A percentile compares a stretch with the other conserved stretches of the same genome.
phyloP scores from a whole-genome alignment of 2,113 vertebrate species.

The Diphyllodes magnificus region DNA sequence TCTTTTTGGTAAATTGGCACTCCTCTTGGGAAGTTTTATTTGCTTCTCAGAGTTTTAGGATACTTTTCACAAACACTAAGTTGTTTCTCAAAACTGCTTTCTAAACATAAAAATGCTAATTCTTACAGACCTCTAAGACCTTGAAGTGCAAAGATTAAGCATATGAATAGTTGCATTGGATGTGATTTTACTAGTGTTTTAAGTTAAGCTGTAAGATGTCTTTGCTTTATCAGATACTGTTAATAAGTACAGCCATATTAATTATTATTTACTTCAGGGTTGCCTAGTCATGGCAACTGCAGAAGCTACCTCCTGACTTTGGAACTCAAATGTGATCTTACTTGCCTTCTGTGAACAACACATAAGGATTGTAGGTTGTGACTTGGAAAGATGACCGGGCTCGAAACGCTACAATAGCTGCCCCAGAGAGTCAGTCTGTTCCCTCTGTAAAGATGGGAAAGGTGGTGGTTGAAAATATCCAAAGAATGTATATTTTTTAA shows the following conservation, averaged over 20 bases:
- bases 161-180: neutral
- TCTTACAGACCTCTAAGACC: neutral
- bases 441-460: neutral
- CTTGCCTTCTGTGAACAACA: neutral
- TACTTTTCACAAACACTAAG: neutral
- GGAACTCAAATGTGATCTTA: neutral
- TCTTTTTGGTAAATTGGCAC: neutral
- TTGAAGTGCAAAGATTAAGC: neutral
- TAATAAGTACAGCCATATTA: neutral
- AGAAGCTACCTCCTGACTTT: neutral
- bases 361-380: neutral
- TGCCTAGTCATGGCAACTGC: neutral
- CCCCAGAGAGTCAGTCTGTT: neutral
- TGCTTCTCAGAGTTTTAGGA: neutral
- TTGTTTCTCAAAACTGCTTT: neutral
- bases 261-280: neutral
- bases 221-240: neutral
- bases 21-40: neutral
- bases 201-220: neutral
- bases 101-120: neutral
- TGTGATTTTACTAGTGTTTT: neutral
- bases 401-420: neutral
- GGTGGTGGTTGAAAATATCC: neutral
- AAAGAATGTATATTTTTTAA: neutral
- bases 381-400: neutral